Base-by-base conservation (phyloP, 1,140 invertebrate genomes). In the Caenorhabditis tropicalis region DNA sequence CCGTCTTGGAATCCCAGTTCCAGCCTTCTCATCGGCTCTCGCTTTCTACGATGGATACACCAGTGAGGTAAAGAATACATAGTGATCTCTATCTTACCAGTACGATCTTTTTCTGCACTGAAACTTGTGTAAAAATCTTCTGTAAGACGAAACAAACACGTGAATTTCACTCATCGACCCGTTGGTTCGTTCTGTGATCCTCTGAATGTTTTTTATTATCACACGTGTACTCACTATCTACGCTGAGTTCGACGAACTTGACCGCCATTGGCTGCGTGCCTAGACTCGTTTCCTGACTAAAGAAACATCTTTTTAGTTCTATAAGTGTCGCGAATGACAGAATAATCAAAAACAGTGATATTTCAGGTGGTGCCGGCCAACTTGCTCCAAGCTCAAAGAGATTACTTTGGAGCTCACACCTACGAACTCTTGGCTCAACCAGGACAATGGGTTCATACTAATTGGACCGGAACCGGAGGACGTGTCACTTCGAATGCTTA, bases 341-440 rank as follows among this genome's bases (percentile, higher is more conserved):
- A 43, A 43, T 12, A 51, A 51, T 4, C 12, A 51, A 0, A 2
- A n/a, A 51, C 19, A n/a, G 3, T 51, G 4, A 12, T 24, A 15
- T 53, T 81, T 21, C 79, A 81, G 79, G 70, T 80, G 1, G 46
- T 98, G 43, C 96, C 97, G 2, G 96, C 97, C 12, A 98, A 98
- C 92, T 92, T 98, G 29, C 93, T 98, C 83, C 95, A 97, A 94
- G 98, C 98, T 0, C 97, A 99, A 92, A 92, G 98, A 53, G 98
- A 99, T 92, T 99, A 98, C 91, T 99, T 99, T 91, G 98, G 98
- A 0, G 98, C 98, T 0, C 98, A 99, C 91, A 99, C 97, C 0
- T 99, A 99, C 89, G 97, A 99, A 92, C 91, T 98, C 56, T 91
- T 97, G 3, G 93, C 92, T 10, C 92, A 95, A 82, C 97, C 98